Evolutionary conservation across 2,113 vertebrate genomes (phyloP).

Genomic region (Dromiciops gliroides): DNA sequence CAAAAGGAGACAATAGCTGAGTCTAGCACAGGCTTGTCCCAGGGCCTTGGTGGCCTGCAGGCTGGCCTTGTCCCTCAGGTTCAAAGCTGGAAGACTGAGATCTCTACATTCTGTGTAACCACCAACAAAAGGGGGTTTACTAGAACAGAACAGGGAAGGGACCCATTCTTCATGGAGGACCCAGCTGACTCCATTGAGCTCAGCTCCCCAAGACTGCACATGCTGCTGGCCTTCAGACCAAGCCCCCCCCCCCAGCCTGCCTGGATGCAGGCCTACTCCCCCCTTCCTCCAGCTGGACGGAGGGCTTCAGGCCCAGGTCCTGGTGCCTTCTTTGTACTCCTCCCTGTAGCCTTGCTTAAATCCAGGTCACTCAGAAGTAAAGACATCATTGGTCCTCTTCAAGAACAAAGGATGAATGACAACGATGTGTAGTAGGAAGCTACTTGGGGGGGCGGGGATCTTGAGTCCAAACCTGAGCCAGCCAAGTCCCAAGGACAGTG

Average conservation of each 20-base stretch:
- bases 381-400: too few relatives aligned
- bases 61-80: background rate
- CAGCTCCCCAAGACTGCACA: background rate
- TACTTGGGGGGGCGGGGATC: too few relatives aligned
- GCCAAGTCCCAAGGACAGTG: too few relatives aligned
- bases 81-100: background rate
- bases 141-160: background rate
- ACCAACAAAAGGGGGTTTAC: background rate
- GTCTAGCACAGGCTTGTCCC: background rate
- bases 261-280: background rate
- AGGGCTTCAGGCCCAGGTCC: too few relatives aligned
- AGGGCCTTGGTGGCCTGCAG: background rate
- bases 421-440: too few relatives aligned
- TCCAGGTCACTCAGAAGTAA: background rate
- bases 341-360: background rate
- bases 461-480: too few relatives aligned
- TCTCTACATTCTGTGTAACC: background rate
- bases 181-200: background rate
- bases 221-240: accelerated
- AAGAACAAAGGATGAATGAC: too few relatives aligned
- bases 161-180: background rate
- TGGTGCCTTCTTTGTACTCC: background rate
- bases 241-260: background rate
- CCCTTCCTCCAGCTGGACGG: too few relatives aligned
- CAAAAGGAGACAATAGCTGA: background rate